These are phyloP conservation scores for Empis stercorea DNA, from an alignment of 2,888 invertebrate genomes.

Conservation along the genomic window DNA sequence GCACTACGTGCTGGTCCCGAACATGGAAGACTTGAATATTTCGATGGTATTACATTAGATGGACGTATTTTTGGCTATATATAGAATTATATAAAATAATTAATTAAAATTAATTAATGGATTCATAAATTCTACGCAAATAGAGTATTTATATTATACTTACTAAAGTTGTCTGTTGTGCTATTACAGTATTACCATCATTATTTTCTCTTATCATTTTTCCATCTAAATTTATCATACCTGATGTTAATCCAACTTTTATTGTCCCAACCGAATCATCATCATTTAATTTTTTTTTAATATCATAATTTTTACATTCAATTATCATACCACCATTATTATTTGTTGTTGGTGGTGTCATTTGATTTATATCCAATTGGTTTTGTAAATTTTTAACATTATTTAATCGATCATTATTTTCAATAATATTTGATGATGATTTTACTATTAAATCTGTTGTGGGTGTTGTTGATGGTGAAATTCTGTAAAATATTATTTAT, in stretches of 20 bases:
- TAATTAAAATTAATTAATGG: conserved; percentile 1
- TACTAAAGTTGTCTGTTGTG: conserved; percentile 3
- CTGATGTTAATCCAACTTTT: not conserved
- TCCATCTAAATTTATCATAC: not conserved
- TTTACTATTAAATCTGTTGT: conserved; percentile 1
- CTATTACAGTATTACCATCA: not conserved
- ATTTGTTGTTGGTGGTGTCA: not conserved
- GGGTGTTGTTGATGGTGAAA: conserved; percentile 1
- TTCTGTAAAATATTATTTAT: too few relatives aligned
- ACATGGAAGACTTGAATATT: conserved; percentile 36
- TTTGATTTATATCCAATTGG: not conserved
- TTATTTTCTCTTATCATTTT: not conserved
- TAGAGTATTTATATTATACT: not conserved
- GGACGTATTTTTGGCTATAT: conserved; percentile 33
- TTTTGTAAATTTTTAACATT: conserved; percentile 1
- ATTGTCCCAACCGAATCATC: not conserved
- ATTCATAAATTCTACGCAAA: not conserved
- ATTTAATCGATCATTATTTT: not conserved
- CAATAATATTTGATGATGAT: not conserved
- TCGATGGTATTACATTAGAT: conserved; percentile 27
- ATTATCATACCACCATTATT: not conserved
- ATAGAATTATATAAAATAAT: conserved; percentile 12
- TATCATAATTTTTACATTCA: not conserved
- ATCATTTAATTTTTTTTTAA: too few relatives aligned
- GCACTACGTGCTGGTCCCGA: conserved; percentile 23